Evolutionary conservation across 64 coral and sea anemone genomes (phyloP), one percentile per base, ranked within the genome.

Genomic region (Stichodactyla helianthus): DNA sequence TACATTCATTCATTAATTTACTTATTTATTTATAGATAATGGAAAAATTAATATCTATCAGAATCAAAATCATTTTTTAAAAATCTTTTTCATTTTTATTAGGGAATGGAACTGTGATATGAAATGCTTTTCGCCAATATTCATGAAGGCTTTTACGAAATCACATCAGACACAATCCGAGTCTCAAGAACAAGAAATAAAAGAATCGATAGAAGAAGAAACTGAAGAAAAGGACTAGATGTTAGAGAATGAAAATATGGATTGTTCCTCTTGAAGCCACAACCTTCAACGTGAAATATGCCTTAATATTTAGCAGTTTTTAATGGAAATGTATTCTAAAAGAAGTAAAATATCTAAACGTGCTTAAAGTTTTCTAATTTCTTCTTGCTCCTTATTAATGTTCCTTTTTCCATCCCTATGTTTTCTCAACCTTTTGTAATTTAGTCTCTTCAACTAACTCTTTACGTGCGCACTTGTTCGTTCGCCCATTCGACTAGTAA

Each of bases 21-120:
- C 4, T 44, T 44, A 44, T 44, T 44, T 44, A 44, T 1, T 44
- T 44, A 3, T 44, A 44, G 35, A 44, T 19, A 22, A n/a, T 22
- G 18, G 14, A 62, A 62, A 17, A 18, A 8, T n/a, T 65, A 63
- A 63, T 63, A 63, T 74, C 27, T 65, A 18, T 65, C 19, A 16
- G 9, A 58, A 58, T 58, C 55, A 58, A 58, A 44, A 44, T 44
- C 35, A 58, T 58, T 9, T 11, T 11, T 15, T 11, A 58, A 58
- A 11, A 11, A 58, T 58, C 18, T 20, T 16, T 16, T 20, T 6
- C 68, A 51, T 62, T 64, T 51, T 68, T 82, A n/a, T 54, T 19
- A 87, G 85, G 31, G 90, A 92, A 52, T 92, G 90, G 90, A 83
- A 92, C 19, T 92, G 90, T 55, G 90, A 92, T 19, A 84, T 84